Percentiles rank a stretch among this genome's conserved stretches.
These are phyloP conservation scores for Drosophila mojavensis DNA, from an alignment of 1,140 invertebrate genomes.

Conservation along the genomic window DNA sequence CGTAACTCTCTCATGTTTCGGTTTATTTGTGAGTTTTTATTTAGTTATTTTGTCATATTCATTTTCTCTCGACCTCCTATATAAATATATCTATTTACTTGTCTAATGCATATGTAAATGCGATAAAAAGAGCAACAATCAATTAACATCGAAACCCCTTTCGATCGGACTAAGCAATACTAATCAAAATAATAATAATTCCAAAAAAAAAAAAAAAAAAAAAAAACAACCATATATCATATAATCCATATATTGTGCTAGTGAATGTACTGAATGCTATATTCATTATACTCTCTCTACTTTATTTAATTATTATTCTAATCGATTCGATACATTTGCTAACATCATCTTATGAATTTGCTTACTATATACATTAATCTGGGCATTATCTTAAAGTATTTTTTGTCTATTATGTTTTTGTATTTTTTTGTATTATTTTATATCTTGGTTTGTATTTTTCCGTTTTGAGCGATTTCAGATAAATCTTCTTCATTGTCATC, in stretches of 20 bases:
- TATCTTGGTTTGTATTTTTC: slow-evolving; percentile 6
- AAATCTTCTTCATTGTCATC: slow-evolving; percentile 34
- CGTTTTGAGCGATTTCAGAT: slow-evolving; percentile 18
- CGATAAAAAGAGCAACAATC: slow-evolving; percentile 26
- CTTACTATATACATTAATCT: slow-evolving; percentile 30
- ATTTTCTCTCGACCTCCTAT: slow-evolving; percentile 52
- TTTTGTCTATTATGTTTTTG: not conserved
- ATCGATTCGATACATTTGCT: slow-evolving; percentile 82
- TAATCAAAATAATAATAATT: slow-evolving; percentile 8
- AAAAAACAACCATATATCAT: slow-evolving; percentile 66
- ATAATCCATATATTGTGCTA: slow-evolving; percentile 79
- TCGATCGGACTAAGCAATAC: slow-evolving; percentile 53
- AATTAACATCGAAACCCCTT: slow-evolving; percentile 39
- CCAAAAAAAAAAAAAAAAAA: slow-evolving; percentile 27
- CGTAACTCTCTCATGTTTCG: slow-evolving; percentile 36
- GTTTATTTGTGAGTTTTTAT: slow-evolving; percentile 52
- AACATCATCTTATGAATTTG: slow-evolving; percentile 41
- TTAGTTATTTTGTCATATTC: slow-evolving; percentile 37
- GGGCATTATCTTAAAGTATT: slow-evolving; percentile 24
- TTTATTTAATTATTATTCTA: slow-evolving; percentile 79
- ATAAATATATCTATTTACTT: slow-evolving; percentile 47
- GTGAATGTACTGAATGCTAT: slow-evolving; percentile 84
- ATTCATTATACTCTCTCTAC: slow-evolving; percentile 82
- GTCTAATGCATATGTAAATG: slow-evolving; percentile 34
- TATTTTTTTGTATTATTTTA: not conserved